Conservation (phyloP, 2,113 vertebrate species). For the Eulemur macaco region DNA sequence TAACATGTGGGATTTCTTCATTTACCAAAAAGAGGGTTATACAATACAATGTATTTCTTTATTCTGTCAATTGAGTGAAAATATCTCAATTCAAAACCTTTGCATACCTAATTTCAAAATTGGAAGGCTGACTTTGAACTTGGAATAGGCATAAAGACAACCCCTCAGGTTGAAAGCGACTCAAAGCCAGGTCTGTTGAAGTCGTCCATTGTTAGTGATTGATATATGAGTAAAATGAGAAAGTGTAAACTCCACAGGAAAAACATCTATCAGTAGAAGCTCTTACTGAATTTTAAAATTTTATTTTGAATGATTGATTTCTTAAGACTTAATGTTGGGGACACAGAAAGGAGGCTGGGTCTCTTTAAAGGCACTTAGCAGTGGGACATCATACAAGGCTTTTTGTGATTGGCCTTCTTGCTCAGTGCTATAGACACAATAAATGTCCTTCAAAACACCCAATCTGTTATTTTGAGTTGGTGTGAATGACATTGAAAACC, state of each 20-base stretch:
- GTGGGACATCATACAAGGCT: neutral
- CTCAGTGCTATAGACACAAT: neutral
- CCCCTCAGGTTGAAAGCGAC: neutral
- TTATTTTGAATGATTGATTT: neutral
- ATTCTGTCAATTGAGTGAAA: neutral
- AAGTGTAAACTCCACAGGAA: neutral
- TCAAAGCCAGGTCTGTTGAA: neutral
- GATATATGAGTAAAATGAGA: neutral
- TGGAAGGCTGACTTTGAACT: neutral
- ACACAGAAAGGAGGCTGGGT: neutral
- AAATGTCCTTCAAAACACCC: neutral
- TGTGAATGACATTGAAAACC: neutral
- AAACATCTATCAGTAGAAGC: neutral
- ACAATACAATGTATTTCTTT: neutral
- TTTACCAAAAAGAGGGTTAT: neutral
- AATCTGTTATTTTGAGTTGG: slow-evolving; percentile 3
- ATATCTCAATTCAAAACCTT: neutral
- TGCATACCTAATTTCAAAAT: neutral
- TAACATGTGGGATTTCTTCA: neutral
- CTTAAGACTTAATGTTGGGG: neutral
- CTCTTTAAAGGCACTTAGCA: neutral
- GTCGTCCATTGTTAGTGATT: neutral
- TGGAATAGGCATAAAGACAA: neutral
- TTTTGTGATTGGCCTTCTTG: neutral
- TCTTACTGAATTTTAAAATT: slow-evolving; percentile 6